Conservation (phyloP, 2,113 vertebrate genomes). For the Notothenia coriiceps region DNA sequence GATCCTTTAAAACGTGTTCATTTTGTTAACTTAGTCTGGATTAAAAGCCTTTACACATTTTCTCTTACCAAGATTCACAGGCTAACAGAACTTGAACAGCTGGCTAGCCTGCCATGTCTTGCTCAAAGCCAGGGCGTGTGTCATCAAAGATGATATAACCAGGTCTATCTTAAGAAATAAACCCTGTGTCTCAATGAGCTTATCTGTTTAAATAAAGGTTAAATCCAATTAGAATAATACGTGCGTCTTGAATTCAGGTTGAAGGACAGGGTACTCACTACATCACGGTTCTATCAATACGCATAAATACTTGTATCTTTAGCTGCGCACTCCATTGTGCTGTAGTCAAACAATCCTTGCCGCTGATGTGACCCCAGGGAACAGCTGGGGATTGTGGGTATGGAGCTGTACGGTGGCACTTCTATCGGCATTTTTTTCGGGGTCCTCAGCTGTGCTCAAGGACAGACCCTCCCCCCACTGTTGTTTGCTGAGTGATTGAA, state of each 20-base stretch:
- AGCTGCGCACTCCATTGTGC: neutral
- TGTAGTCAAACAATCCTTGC: conserved; percentile 9
- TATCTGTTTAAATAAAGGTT: no score
- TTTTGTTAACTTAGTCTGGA: neutral
- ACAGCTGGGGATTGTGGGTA: conserved; percentile 59
- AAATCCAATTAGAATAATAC: no score
- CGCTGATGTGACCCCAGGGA: conserved; percentile 38
- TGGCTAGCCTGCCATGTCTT: neutral
- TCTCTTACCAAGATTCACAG: neutral
- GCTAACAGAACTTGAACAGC: conserved; percentile 1
- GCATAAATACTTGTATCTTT: conserved; percentile 16
- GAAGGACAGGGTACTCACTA: neutral
- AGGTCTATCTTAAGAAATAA: no score
- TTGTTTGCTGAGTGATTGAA: conserved; percentile 74
- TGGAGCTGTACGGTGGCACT: conserved; percentile 25
- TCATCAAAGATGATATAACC: neutral
- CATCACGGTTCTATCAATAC: conserved; percentile 1
- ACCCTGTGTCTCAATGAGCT: no score
- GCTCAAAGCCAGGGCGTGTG: neutral
- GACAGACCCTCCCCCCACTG: conserved; percentile 46
- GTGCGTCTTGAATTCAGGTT: neutral
- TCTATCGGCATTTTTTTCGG: conserved; percentile 22
- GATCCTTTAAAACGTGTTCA: neutral
- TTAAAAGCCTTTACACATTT: neutral
- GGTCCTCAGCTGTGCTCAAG: conserved; percentile 72